phyloP scores from a whole-genome alignment of 2,888 invertebrate species.

The Dolichomitus sp. region DNA sequence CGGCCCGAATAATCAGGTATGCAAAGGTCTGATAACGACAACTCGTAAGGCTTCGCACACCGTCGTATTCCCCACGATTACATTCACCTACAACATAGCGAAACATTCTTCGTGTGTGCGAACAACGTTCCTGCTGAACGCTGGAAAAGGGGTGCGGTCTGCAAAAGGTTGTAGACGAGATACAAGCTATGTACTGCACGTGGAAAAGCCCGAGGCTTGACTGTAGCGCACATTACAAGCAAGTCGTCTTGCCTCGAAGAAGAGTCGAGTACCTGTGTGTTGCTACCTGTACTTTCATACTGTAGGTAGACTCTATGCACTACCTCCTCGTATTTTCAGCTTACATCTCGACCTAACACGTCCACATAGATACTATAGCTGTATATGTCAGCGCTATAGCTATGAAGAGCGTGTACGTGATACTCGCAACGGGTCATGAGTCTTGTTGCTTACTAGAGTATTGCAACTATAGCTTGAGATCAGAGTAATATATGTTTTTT shows the following conservation, averaged over 20 bases:
- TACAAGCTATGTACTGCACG: background rate
- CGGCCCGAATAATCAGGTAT: conserved; percentile 80
- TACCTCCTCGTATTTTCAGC: conserved; percentile 20
- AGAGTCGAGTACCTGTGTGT: conserved; percentile 32
- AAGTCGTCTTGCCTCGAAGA: conserved; percentile 37
- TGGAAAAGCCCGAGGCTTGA: conserved; percentile 15
- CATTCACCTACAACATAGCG: conserved; percentile 22
- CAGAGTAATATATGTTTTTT: background rate
- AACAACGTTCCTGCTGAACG: conserved; percentile 14
- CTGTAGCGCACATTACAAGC: conserved; percentile 7
- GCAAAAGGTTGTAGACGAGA: conserved; percentile 58
- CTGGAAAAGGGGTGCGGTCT: conserved; percentile 20
- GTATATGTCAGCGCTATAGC: background rate
- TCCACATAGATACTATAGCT: background rate
- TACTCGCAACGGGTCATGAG: background rate
- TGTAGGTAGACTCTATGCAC: background rate
- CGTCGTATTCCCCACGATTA: conserved; percentile 40
- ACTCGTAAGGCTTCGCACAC: conserved; percentile 68
- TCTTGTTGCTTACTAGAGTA: background rate
- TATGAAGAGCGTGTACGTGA: background rate
- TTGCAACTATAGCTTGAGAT: background rate
- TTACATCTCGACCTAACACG: conserved; percentile 19
- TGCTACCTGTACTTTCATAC: conserved; percentile 25
- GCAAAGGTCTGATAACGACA: conserved; percentile 80
- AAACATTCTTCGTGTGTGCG: conserved; percentile 3